Percentiles rank a stretch among this genome's conserved stretches.
Evolutionary conservation across 92 coral and sea anemone genomes (phyloP).

Genomic region (Epizoanthus stellaris): DNA sequence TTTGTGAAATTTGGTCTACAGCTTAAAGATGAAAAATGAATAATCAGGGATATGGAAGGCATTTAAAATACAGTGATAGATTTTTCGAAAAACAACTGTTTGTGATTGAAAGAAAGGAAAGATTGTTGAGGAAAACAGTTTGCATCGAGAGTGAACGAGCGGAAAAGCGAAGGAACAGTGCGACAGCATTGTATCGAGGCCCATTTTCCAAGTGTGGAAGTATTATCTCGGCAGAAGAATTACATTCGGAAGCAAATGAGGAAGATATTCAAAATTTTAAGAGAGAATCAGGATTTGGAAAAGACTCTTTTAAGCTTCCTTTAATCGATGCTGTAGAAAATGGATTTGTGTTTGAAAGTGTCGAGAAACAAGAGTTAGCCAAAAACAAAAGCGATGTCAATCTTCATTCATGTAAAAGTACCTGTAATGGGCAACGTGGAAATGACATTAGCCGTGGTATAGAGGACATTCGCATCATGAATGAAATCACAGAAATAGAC

Average conservation of each 20-base stretch:
- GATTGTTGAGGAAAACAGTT: neutral
- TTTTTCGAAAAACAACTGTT: constrained; percentile 22
- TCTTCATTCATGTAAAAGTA: neutral
- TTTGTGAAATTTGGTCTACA: neutral
- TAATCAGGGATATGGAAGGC: neutral
- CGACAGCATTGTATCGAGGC: neutral
- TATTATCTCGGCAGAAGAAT: neutral
- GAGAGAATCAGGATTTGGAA: neutral
- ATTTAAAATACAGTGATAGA: neutral
- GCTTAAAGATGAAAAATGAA: too few relatives aligned
- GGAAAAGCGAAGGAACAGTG: neutral
- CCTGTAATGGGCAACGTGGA: neutral
- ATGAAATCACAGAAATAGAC: constrained; percentile 16
- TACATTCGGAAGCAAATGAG: neutral
- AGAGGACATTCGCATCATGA: neutral
- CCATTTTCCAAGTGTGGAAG: constrained; percentile 7
- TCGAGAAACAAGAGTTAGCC: neutral
- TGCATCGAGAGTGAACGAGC: neutral
- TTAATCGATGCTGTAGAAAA: neutral
- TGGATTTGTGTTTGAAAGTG: neutral
- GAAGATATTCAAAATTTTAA: neutral
- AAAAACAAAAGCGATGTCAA: neutral
- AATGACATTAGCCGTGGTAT: neutral
- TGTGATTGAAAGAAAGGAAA: constrained; percentile 18
- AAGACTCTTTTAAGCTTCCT: constrained; percentile 10